Conservation (phyloP, 1,140 invertebrate genomes). For the Mya arenaria region DNA sequence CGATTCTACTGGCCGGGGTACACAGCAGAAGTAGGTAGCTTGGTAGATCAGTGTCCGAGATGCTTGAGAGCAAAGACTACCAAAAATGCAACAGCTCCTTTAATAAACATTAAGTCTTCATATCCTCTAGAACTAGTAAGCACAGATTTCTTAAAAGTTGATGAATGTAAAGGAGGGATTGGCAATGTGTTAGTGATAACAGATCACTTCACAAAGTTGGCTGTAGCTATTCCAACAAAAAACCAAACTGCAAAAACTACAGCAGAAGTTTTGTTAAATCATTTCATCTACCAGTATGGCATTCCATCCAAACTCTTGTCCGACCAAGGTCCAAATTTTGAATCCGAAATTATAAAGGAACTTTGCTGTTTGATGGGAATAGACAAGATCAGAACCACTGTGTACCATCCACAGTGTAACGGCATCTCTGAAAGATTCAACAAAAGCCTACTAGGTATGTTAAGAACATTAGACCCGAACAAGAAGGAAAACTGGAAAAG, state of each 20-base stretch:
- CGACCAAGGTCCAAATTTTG: slow-evolving; percentile 52
- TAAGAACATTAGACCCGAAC: slow-evolving; percentile 4
- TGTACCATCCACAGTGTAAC: slow-evolving; percentile 38
- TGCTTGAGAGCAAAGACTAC: not conserved
- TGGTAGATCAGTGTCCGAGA: not conserved
- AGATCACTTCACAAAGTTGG: slow-evolving; percentile 49
- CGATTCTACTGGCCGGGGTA: slow-evolving; percentile 18
- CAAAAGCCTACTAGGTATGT: slow-evolving; percentile 19
- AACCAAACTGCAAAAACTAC: slow-evolving; percentile 53
- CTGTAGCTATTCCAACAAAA: slow-evolving; percentile 39
- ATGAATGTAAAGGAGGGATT: not conserved
- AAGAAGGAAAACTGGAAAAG: slow-evolving; percentile 34
- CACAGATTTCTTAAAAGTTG: slow-evolving; percentile 14
- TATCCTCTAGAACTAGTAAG: slow-evolving; percentile 34
- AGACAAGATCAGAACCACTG: slow-evolving; percentile 27
- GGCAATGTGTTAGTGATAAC: slow-evolving; percentile 45
- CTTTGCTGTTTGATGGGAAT: slow-evolving; percentile 25
- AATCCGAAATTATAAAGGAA: slow-evolving; percentile 26
- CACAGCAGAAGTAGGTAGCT: not conserved
- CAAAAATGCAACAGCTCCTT: not conserved
- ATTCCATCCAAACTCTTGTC: slow-evolving; percentile 5
- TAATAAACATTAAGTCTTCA: not conserved
- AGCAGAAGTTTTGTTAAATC: slow-evolving; percentile 30
- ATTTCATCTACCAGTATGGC: slow-evolving; percentile 33
- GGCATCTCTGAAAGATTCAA: slow-evolving; percentile 39